Percentiles rank a stretch among this genome's conserved stretches.
Evolutionary conservation across 2,888 invertebrate genomes (phyloP).

Genomic region (Incurvaria masculella): DNA sequence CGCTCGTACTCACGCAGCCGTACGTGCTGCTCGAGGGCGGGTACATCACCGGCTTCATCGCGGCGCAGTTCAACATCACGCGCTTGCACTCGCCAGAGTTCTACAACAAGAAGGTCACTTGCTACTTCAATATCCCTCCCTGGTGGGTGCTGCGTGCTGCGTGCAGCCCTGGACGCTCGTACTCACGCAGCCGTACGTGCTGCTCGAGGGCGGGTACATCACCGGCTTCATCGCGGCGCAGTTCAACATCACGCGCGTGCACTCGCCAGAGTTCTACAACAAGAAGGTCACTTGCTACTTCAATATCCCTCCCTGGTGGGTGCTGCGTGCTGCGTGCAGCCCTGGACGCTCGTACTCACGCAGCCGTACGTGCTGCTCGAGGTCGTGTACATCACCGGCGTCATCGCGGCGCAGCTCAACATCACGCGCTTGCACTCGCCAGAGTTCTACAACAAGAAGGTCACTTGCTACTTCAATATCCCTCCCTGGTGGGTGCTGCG

Average conservation of each 20-base stretch:
- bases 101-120: no score
- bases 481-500: constrained; percentile 66
- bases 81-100: no score
- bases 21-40: constrained; percentile 79
- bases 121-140: no score
- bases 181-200: constrained; percentile 67
- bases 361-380: constrained; percentile 78
- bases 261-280: constrained; percentile 78
- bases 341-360: constrained; percentile 64
- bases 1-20: constrained; percentile 87
- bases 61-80: no score
- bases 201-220: constrained; percentile 88
- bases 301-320: no score
- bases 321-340: constrained; percentile 72
- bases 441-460: constrained; percentile 73
- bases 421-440: constrained; percentile 68
- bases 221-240: constrained; percentile 85
- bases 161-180: constrained; percentile 67
- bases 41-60: no score
- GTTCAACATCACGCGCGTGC: constrained; percentile 64
- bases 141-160: no score
- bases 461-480: no score
- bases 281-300: no score
- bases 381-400: constrained; percentile 90
- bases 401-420: constrained; percentile 72